A percentile compares a stretch with the other conserved stretches of the same genome.
Conservation (phyloP, 2,797 vertebrate genomes). For the Brachyalestes nurse region DNA sequence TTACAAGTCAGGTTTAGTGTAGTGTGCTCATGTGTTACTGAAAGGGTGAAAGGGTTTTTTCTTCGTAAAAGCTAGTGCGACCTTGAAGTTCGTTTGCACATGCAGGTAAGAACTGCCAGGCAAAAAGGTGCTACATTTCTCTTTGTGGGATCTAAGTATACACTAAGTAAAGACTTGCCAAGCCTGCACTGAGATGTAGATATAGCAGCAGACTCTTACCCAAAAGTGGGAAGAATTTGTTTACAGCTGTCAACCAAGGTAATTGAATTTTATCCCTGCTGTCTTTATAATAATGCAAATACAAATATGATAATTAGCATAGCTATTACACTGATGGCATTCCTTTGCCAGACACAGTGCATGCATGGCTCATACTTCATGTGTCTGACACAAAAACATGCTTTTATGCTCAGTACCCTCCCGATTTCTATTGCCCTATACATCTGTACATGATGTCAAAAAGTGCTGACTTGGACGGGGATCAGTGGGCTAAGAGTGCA, state of each 20-base stretch:
- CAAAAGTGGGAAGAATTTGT: background rate
- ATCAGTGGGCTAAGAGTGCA: background rate
- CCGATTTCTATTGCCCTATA: background rate
- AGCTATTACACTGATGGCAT: no score
- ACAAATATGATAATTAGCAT: no score
- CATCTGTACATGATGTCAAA: background rate
- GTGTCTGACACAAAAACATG: background rate
- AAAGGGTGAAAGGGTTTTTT: background rate
- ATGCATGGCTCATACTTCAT: background rate
- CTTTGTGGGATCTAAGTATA: background rate
- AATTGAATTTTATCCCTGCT: background rate
- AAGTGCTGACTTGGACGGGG: background rate
- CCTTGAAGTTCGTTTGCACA: background rate
- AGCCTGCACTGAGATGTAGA: background rate
- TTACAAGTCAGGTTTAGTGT: background rate
- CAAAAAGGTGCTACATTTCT: background rate
- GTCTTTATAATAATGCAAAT: no score
- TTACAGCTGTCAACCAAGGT: background rate
- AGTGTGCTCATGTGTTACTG: background rate
- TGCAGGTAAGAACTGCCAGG: no score
- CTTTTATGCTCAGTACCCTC: background rate
- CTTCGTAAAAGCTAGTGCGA: background rate
- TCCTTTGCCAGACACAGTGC: no score
- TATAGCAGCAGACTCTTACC: background rate
- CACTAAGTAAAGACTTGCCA: background rate